A percentile compares a stretch with the other conserved stretches of the same genome.
These are phyloP conservation scores for Bufotes viridis DNA, from an alignment of 2,797 vertebrate genomes.

Conservation along the genomic window DNA sequence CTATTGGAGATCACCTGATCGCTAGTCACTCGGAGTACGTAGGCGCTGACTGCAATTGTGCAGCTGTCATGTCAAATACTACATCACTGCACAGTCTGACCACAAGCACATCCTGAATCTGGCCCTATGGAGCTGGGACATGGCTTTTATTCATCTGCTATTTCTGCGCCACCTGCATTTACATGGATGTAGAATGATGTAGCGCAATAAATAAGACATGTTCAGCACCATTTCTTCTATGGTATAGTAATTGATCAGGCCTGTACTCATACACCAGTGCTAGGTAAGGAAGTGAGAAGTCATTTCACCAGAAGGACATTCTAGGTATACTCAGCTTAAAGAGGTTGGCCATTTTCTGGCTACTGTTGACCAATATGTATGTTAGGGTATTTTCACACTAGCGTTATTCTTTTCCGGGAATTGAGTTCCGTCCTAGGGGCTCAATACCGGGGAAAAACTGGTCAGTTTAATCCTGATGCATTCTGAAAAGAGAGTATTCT, in stretches of 20 bases:
- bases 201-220: background rate
- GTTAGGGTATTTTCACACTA: no score
- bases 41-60: no score
- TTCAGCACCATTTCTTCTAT: background rate
- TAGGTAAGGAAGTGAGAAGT: background rate
- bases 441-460: no score
- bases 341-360: no score
- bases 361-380: no score
- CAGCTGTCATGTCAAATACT: no score
- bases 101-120: background rate
- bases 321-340: background rate
- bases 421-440: no score
- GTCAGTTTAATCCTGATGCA: no score
- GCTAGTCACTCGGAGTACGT: no score
- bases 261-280: background rate
- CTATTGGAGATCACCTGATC: no score
- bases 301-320: background rate
- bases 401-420: no score
- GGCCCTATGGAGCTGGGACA: background rate
- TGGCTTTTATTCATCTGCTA: background rate
- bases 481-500: no score
- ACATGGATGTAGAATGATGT: background rate
- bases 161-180: background rate
- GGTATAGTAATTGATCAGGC: background rate
- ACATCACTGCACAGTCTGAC: background rate